These are phyloP conservation scores for Ascaphus truei DNA, from an alignment of 2,113 vertebrate genomes.

Conservation along the genomic window DNA sequence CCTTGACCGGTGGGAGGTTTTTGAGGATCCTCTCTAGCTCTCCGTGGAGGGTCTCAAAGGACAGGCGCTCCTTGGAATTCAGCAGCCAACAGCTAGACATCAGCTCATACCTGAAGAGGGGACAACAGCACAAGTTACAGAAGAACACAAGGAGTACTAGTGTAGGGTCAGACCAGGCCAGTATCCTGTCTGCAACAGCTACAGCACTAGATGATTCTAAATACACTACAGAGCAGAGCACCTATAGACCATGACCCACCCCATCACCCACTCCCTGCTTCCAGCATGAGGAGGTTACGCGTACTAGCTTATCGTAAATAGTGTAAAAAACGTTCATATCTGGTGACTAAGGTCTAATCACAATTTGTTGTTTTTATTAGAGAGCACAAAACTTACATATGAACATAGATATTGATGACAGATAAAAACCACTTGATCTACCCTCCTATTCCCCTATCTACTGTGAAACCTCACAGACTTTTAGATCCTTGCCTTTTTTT, in stretches of 20 bases:
- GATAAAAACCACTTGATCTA: no score
- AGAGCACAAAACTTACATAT: no score
- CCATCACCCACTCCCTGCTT: neutral
- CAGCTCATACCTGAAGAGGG: slow-evolving; percentile 67
- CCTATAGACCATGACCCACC: neutral
- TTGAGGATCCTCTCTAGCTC: slow-evolving; percentile 79
- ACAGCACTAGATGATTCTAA: neutral
- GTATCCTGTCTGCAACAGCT: neutral
- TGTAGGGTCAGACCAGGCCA: neutral
- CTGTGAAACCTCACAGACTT: no score
- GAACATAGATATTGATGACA: no score
- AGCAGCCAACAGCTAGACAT: slow-evolving; percentile 89
- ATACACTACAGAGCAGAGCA: neutral
- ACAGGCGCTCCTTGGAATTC: slow-evolving; percentile 76
- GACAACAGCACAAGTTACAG: no score
- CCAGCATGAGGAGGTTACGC: neutral
- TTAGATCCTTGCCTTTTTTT: no score
- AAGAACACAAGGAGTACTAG: no score
- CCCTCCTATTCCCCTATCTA: no score
- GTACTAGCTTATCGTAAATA: no score
- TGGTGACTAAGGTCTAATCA: no score
- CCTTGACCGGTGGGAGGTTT: slow-evolving; percentile 74
- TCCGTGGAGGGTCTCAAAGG: slow-evolving; percentile 67
- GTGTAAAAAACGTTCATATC: no score
- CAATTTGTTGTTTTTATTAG: no score